These are phyloP conservation scores for Actenoides lindsayi DNA, from an alignment of 2,113 vertebrate genomes.

Conservation along the genomic window DNA sequence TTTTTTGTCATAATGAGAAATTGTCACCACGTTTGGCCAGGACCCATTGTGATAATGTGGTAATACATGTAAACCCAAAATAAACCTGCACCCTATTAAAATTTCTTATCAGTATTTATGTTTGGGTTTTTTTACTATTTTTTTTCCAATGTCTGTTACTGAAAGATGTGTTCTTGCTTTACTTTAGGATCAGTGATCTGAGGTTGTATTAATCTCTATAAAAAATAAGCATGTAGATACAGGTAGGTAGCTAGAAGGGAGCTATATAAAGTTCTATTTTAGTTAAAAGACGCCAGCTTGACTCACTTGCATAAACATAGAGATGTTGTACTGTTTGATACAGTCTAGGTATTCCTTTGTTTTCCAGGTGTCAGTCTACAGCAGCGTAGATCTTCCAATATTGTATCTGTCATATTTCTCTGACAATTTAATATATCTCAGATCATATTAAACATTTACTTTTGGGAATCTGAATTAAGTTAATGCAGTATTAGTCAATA, in stretches of 20 bases:
- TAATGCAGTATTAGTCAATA: not conserved
- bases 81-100: not conserved
- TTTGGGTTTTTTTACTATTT: not conserved
- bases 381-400: not conserved
- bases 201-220: rapidly evolving
- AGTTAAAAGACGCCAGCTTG: not conserved
- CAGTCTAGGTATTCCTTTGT: not conserved
- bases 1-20: not conserved
- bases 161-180: not conserved
- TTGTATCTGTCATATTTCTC: not conserved
- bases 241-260: not conserved
- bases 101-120: not conserved
- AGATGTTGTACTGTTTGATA: not conserved
- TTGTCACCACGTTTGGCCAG: not conserved
- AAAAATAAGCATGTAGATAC: not conserved
- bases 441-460: not conserved
- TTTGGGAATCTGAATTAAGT: not conserved
- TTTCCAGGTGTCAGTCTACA: not conserved
- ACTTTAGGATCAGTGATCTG: not conserved
- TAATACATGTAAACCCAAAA: not conserved
- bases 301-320: not conserved
- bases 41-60: not conserved
- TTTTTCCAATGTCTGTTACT: not conserved
- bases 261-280: not conserved
- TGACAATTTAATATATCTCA: not conserved